Evolutionary conservation across 2,888 invertebrate species (phyloP).

Genomic region (Amblyjoppa fuscipennis): DNA sequence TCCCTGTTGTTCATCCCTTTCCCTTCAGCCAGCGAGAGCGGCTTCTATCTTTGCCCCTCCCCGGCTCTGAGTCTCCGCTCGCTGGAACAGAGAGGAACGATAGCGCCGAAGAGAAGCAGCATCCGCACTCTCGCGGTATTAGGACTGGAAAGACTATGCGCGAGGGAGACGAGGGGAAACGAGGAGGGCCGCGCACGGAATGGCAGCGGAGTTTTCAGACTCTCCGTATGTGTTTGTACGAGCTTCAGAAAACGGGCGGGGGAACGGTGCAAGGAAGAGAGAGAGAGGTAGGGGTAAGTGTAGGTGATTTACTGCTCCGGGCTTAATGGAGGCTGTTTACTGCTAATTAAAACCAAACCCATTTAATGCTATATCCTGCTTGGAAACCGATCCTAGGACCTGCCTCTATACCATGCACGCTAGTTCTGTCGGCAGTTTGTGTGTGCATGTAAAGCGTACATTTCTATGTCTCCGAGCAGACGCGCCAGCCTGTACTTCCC

Average conservation of each 20-base stretch:
- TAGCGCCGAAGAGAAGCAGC: constrained; percentile 12
- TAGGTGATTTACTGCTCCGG: constrained; percentile 82
- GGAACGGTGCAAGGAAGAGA: constrained; percentile 60
- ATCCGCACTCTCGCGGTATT: constrained; percentile 54
- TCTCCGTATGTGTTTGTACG: constrained; percentile 51
- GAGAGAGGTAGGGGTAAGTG: constrained; percentile 77
- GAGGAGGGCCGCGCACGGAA: constrained; percentile 48
- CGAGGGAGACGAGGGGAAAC: constrained; percentile 22
- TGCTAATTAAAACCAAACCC: constrained; percentile 84
- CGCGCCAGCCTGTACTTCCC: neutral
- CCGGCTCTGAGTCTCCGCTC: constrained; percentile 20
- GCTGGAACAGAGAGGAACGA: constrained; percentile 39
- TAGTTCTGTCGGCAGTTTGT: constrained; percentile 15
- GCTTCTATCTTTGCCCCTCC: constrained; percentile 25
- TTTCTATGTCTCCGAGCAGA: constrained; percentile 42
- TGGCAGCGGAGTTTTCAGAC: constrained; percentile 64
- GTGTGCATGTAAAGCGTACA: neutral
- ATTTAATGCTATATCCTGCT: constrained; percentile 78
- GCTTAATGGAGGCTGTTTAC: constrained; percentile 84
- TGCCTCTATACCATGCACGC: constrained; percentile 24
- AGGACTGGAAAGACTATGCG: constrained; percentile 69
- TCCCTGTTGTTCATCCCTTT: constrained; percentile 58
- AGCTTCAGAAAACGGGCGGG: constrained; percentile 41
- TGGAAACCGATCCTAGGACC: constrained; percentile 74
- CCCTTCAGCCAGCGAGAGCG: constrained; percentile 34